These are phyloP conservation scores for Trisateles emortualis DNA, from an alignment of 2,888 invertebrate genomes.

Conservation along the genomic window DNA sequence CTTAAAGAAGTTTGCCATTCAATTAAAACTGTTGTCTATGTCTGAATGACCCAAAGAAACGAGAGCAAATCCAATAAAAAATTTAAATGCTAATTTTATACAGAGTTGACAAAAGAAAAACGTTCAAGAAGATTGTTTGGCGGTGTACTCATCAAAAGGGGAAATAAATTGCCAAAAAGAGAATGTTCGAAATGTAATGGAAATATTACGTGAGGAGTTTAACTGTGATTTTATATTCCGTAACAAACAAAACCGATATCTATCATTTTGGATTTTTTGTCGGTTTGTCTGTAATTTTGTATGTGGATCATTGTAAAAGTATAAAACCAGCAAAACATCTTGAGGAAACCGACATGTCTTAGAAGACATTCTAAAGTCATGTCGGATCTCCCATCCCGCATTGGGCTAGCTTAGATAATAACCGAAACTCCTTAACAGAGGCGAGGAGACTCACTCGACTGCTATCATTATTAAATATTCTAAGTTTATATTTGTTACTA, in stretches of 20 bases:
- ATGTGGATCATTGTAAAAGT: too few species aligned
- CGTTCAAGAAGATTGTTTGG: slow-evolving; percentile 15
- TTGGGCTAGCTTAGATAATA: slow-evolving; percentile 8
- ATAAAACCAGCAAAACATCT: too few species aligned
- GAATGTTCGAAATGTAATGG: slow-evolving; percentile 4
- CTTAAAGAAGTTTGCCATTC: slow-evolving; percentile 1
- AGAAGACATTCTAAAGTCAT: too few species aligned
- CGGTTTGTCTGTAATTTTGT: too few species aligned
- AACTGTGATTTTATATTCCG: slow-evolving; percentile 18
- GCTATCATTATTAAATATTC: too few species aligned
- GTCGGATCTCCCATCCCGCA: too few species aligned
- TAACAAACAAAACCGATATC: too few species aligned
- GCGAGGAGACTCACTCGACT: too few species aligned
- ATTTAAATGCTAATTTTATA: slow-evolving; percentile 9
- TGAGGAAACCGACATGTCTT: too few species aligned
- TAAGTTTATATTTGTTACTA: too few species aligned
- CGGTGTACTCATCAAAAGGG: slow-evolving; percentile 15
- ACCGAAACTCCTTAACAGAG: too few species aligned
- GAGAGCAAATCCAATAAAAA: slow-evolving; percentile 3
- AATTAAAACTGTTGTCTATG: background rate
- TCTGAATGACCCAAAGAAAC: slow-evolving; percentile 1
- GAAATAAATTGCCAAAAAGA: slow-evolving; percentile 24
- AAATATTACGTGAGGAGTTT: slow-evolving; percentile 16
- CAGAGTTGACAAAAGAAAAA: slow-evolving; percentile 17
- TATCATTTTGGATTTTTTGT: slow-evolving; percentile 15